A percentile compares a stretch with the other conserved stretches of the same genome.
Evolutionary conservation across 2,888 invertebrate genomes (phyloP).

Genomic region (Orthonychiurus folsomi): DNA sequence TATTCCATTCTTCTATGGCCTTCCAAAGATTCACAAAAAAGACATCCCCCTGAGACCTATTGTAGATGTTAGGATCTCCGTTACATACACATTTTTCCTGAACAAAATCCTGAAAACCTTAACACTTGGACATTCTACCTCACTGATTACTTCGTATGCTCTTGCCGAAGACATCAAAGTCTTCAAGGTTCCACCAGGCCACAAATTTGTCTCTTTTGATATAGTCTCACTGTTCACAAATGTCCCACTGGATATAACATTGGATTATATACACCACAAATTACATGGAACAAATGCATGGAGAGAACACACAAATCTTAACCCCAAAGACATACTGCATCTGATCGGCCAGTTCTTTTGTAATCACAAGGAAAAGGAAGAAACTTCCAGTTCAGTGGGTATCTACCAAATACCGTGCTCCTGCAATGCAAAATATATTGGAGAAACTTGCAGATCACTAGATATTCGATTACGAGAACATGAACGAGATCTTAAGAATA

Average conservation of each 20-base stretch:
- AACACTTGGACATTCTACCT: not conserved
- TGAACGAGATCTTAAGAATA: not conserved
- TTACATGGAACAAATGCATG: not conserved
- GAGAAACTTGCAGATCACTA: not conserved
- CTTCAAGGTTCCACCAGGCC: not conserved
- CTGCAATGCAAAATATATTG: not conserved
- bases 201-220: slow-evolving; percentile 5
- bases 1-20: not conserved
- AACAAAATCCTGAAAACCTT: slow-evolving; percentile 1
- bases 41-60: slow-evolving; percentile 2
- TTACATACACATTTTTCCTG: not conserved
- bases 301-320: not conserved
- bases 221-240: not conserved
- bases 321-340: not conserved
- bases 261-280: not conserved
- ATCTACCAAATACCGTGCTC: not conserved
- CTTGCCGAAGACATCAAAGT: not conserved
- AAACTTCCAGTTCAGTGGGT: not conserved
- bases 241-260: not conserved
- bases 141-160: not conserved
- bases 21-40: not conserved
- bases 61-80: not conserved
- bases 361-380: not conserved
- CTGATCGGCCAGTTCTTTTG: no score
- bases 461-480: not conserved